phyloP scores from a whole-genome alignment of 2,888 invertebrate genomes.

The Drosophila helvetica region DNA sequence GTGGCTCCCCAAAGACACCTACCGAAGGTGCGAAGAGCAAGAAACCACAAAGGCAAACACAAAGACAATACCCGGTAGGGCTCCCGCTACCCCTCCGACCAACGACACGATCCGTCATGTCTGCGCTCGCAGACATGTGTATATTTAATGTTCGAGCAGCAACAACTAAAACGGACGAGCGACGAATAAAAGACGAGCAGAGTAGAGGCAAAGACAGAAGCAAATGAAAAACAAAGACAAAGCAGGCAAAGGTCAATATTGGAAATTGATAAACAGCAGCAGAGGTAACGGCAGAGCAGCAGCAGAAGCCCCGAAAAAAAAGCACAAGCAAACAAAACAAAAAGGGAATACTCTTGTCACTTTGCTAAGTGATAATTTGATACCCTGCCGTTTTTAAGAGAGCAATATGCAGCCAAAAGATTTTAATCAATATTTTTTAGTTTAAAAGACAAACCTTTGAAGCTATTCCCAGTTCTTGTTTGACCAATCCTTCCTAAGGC shows the following conservation, averaged over 20 bases:
- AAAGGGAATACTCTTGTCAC: not conserved
- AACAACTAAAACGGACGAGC: conserved; percentile 46
- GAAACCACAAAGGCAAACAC: conserved; percentile 51
- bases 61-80: conserved; percentile 26
- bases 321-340: conserved; percentile 32
- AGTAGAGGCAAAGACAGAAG: conserved; percentile 20
- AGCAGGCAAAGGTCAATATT: conserved; percentile 76
- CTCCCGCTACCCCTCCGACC: not conserved
- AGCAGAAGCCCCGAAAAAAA: conserved; percentile 3
- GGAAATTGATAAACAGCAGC: conserved; percentile 75
- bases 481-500: no score
- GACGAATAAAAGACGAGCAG: conserved; percentile 12
- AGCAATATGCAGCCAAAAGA: no score
- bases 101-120: conserved; percentile 16
- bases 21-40: conserved; percentile 60
- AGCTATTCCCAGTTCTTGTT: no score
- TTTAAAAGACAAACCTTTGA: no score
- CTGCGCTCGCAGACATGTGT: conserved; percentile 39
- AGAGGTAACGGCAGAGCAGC: conserved; percentile 11
- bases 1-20: conserved; percentile 28
- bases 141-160: conserved; percentile 62
- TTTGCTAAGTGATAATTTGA: not conserved
- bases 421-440: no score
- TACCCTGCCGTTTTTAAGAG: no score
- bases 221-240: conserved; percentile 38